Evolutionary conservation across 2,888 invertebrate species (phyloP), one percentile per base, ranked within the genome.

Genomic region (Polia nebulosa): DNA sequence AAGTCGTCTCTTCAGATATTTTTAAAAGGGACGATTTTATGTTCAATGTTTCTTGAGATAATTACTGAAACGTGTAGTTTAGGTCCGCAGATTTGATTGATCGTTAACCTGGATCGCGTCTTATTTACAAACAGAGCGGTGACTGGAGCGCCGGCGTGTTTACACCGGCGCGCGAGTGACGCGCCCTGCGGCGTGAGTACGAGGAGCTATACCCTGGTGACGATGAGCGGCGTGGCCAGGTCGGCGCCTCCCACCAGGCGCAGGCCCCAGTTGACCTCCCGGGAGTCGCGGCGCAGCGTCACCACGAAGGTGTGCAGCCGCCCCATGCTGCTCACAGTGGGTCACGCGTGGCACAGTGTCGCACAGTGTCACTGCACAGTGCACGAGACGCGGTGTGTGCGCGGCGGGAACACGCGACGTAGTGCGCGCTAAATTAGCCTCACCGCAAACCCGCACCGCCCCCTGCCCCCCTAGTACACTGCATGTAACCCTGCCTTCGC

Each of bases 171-270:
- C 58, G 59, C 55, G 64, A 39, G 84, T 20, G 69, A 69, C 63
- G 69, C 69, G 62, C 36, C 63, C 72, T 52, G 29, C 34, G 22
- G 59, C 68, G 69, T 47, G 51, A 64, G 59, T n/a, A n/a, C n/a
- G 72, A n/a, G 65, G 53, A 80, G 83, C 82, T 89, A 90, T 97
- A 98, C 98, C 97, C 97, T 97, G 81, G 98, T 98, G 91, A 99
- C 97, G 92, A 98, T 97, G 90, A 99, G 96, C 76, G 98, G 98
- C 60, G 98, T 97, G 89, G 98, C 97, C 88, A 98, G 97, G 96
- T 98, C 98, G 81, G 97, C 96, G 85, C 98, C 98, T 85, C 98
- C 98, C 81, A 98, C 98, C 84, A 98, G 96, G 86, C 98, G 97
- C 87, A 98, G 97, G 72, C 98, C 98, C 98, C 98, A 98, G 88